These are phyloP conservation scores for Thalassoma bifasciatum DNA, from an alignment of 2,113 vertebrate genomes.

Conservation along the genomic window DNA sequence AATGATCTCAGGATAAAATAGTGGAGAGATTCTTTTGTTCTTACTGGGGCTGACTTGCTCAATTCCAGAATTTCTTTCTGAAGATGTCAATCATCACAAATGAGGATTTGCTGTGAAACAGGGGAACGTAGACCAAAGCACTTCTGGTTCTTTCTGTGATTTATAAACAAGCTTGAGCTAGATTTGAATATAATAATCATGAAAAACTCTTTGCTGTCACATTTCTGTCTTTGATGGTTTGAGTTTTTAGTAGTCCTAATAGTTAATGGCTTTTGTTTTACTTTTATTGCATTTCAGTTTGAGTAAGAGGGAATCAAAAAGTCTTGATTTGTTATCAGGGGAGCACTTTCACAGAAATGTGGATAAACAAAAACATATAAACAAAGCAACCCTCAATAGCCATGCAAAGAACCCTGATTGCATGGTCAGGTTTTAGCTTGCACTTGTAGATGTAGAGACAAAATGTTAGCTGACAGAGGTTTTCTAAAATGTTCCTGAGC, in stretches of 20 bases:
- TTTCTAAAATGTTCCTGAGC: no score
- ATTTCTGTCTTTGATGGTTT: neutral
- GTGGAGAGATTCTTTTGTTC: neutral
- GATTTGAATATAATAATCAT: neutral
- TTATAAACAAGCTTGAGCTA: neutral
- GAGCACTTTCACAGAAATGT: no score
- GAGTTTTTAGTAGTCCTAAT: neutral
- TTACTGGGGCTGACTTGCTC: neutral
- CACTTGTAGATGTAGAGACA: no score
- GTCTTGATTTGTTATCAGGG: no score
- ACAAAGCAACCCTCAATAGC: no score
- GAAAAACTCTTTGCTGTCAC: neutral
- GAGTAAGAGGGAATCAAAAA: neutral
- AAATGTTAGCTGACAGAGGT: no score
- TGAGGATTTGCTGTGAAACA: neutral
- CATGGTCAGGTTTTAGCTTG: no score
- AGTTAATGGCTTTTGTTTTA: neutral
- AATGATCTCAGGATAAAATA: slow-evolving; percentile 16
- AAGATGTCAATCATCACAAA: neutral
- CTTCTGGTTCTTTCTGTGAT: no score
- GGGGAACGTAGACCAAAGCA: no score
- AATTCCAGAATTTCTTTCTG: slow-evolving; percentile 1
- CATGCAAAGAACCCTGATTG: no score
- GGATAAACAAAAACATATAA: no score
- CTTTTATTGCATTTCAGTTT: neutral